A percentile compares a stretch with the other conserved stretches of the same genome.
phyloP scores from a whole-genome alignment of 2,888 invertebrate genomes.

The Andrena marginata region DNA sequence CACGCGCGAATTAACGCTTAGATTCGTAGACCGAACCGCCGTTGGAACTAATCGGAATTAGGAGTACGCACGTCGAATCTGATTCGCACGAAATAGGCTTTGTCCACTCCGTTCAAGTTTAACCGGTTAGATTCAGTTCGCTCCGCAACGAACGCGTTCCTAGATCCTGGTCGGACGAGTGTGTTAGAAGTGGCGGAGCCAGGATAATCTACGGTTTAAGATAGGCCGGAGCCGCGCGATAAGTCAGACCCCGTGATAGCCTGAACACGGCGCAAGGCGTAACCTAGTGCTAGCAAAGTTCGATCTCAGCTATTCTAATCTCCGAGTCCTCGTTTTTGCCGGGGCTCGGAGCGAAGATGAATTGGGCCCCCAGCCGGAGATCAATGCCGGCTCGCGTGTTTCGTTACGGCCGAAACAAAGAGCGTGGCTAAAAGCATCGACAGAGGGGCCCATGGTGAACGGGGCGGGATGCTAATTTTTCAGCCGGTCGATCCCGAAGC shows the following conservation, averaged over 20 bases:
- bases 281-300: constrained; percentile 13
- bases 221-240: constrained; percentile 24
- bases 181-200: constrained; percentile 41
- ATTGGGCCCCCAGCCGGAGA: not conserved
- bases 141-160: constrained; percentile 45
- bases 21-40: no score
- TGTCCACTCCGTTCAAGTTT: constrained; percentile 32
- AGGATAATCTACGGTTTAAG: constrained; percentile 48
- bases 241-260: constrained; percentile 42
- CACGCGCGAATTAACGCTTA: no score
- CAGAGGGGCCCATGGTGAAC: not conserved
- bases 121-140: constrained; percentile 55
- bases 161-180: constrained; percentile 47
- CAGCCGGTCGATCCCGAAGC: constrained; percentile 26
- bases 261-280: constrained; percentile 12
- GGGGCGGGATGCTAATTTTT: constrained; percentile 44
- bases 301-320: constrained; percentile 2
- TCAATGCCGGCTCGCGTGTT: constrained; percentile 1
- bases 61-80: no score
- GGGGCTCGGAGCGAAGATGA: not conserved
- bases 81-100: constrained; percentile 16
- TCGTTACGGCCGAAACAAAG: constrained; percentile 10
- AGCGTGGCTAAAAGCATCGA: constrained; percentile 12
- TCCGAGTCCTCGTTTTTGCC: not conserved
- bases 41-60: no score